Percentiles rank a stretch among this genome's conserved stretches.
Conservation (phyloP, 2,113 vertebrate genomes). For the Lasiurus cinereus region DNA sequence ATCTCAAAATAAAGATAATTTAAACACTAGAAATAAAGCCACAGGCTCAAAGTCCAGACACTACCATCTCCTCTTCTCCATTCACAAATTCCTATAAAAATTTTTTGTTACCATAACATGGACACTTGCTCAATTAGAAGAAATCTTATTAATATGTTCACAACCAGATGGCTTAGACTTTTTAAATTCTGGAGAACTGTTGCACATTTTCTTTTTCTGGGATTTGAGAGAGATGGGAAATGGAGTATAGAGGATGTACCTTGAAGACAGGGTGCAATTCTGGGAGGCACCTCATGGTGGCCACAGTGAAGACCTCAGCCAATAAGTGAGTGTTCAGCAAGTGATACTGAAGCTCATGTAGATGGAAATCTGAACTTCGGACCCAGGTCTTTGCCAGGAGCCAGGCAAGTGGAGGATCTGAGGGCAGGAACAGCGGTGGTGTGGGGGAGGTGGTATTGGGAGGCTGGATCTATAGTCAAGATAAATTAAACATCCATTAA, state of each 20-base stretch:
- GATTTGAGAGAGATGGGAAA: not conserved
- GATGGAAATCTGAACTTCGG: not conserved
- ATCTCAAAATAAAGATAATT: not conserved
- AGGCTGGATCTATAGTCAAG: not conserved
- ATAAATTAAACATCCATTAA: not conserved
- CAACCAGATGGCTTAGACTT: not conserved
- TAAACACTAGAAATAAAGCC: not conserved
- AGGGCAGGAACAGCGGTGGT: not conserved
- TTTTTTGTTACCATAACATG: not conserved
- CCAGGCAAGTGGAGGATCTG: not conserved
- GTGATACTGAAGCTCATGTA: conserved; percentile 91
- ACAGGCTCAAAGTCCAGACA: not conserved
- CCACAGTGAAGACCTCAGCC: conserved; percentile 89
- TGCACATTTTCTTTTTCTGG: not conserved
- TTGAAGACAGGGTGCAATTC: conserved; percentile 92
- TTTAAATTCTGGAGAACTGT: not conserved
- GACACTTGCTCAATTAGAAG: not conserved
- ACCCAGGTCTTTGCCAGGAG: conserved; percentile 90
- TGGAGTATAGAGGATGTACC: conserved; percentile 78
- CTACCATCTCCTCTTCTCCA: not conserved
- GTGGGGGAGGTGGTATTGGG: not conserved
- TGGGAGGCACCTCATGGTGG: conserved; percentile 90
- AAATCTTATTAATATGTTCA: not conserved
- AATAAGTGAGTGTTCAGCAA: conserved; percentile 91
- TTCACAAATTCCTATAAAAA: not conserved